Base-by-base conservation (phyloP, 2,113 vertebrate genomes). In the Orientallactaga bullata region DNA sequence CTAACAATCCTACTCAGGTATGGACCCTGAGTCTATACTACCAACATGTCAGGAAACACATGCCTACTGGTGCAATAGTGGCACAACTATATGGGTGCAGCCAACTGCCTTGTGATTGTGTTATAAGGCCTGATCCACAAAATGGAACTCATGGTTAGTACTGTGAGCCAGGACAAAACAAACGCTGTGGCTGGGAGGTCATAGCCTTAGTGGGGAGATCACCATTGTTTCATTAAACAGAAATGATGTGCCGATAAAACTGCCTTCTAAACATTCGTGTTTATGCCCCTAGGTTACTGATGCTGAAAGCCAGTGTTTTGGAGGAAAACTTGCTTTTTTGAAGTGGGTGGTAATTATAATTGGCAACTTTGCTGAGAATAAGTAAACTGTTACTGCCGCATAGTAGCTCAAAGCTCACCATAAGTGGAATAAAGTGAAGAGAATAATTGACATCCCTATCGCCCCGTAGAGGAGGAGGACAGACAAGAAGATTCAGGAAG, bases 41-140 rank as follows among this genome's bases (percentile, higher is more conserved):
- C 30, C 20, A 69, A 11, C 21, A 55, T 35, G 42, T 1, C 65
- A 26, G 13, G 7, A 26, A 69, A 0, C 3, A 35, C 0, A 2
- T 20, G 21, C n/a, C 82, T 68, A 13, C 65, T 17, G 20, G 21
- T 35, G 15, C 66, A 55, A 26, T 58, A 23, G 32, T 17, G 32
- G 8, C 47, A 20, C 32, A 17, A 3, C 23, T 58, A 16, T 35
- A 28, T 3, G 42, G 32, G 66, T 35, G 2, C 23, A 71, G 26
- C 42, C 47, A 71, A 12, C 26, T 71, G 47, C 32, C 71, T 71
- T 71, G 32, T 71, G 66, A 10, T 24, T 81, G 15, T n/a, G 16
- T 28, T 39, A 26, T 63, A 81, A 39, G 7, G 35, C 4, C 79
- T 15, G 7, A 11, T 63, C 24, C 79, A 61, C 60, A 81, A 39